Percentiles rank a stretch among this genome's conserved stretches.
Conservation (phyloP, 2,888 invertebrate species). For the Drosophila monieri region DNA sequence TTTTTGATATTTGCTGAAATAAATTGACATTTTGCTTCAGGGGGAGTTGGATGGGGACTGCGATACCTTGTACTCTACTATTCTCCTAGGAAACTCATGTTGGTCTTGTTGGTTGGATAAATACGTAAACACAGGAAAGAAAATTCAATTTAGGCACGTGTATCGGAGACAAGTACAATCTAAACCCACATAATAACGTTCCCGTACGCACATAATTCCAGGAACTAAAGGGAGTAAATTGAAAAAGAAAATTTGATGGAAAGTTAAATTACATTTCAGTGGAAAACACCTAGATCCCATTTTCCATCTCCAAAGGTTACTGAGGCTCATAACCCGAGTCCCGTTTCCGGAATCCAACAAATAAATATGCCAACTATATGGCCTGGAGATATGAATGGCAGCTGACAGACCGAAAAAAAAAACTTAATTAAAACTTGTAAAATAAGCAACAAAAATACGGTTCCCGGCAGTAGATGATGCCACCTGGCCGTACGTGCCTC, state of each 20-base stretch:
- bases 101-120: constrained; percentile 22
- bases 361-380: constrained; percentile 20
- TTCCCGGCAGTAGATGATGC: constrained; percentile 20
- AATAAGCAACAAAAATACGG: constrained; percentile 35
- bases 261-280: constrained; percentile 3
- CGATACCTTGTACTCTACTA: constrained; percentile 1
- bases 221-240: not conserved
- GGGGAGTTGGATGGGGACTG: constrained; percentile 2
- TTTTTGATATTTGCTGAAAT: constrained; percentile 40
- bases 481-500: constrained; percentile 53
- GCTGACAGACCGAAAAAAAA: constrained; percentile 35
- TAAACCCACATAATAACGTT: not conserved
- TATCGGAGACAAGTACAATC: constrained; percentile 18
- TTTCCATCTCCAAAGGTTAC: too few relatives aligned
- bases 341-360: constrained; percentile 2
- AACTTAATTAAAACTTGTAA: constrained; percentile 60
- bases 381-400: constrained; percentile 33
- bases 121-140: constrained; percentile 32
- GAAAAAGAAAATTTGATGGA: not conserved
- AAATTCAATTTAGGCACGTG: constrained; percentile 38
- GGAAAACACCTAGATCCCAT: not conserved
- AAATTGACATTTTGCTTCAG: constrained; percentile 37
- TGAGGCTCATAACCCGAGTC: not conserved
- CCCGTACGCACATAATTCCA: not conserved
- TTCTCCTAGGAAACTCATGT: constrained; percentile 15